phyloP scores from a whole-genome alignment of 2,888 invertebrate genomes.

The Drosophila cognata region DNA sequence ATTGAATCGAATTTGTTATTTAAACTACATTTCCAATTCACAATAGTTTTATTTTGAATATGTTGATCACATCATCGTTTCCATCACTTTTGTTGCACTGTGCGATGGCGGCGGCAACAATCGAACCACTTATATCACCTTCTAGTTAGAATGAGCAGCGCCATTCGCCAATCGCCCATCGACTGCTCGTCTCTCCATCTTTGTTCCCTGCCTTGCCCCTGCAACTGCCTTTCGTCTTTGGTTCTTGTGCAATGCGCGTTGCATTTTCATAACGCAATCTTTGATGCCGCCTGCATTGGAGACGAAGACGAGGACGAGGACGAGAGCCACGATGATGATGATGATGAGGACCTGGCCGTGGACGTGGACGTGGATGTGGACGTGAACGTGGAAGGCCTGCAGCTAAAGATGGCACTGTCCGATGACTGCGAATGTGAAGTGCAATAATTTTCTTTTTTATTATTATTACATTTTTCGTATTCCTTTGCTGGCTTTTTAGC shows the following conservation, averaged over 20 bases:
- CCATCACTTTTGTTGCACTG: constrained; percentile 33
- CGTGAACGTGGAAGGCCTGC: constrained; percentile 46
- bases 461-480: constrained; percentile 73
- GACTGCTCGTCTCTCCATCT: constrained; percentile 25
- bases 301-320: constrained; percentile 16
- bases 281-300: constrained; percentile 41
- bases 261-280: constrained; percentile 74
- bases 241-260: constrained; percentile 64
- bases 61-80: neutral
- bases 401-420: constrained; percentile 81
- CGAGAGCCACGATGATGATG: constrained; percentile 17
- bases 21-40: too few relatives aligned
- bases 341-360: constrained; percentile 21
- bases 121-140: constrained; percentile 85
- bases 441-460: constrained; percentile 80
- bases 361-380: constrained; percentile 13
- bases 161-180: constrained; percentile 43
- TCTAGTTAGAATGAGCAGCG: constrained; percentile 82
- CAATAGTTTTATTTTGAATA: neutral
- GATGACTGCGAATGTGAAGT: constrained; percentile 80
- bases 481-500: constrained; percentile 34
- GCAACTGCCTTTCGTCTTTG: constrained; percentile 17
- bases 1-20: too few relatives aligned
- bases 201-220: neutral
- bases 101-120: constrained; percentile 73